Conservation (phyloP, 2,113 vertebrate species). For the Phalacrocorax brasilianus region DNA sequence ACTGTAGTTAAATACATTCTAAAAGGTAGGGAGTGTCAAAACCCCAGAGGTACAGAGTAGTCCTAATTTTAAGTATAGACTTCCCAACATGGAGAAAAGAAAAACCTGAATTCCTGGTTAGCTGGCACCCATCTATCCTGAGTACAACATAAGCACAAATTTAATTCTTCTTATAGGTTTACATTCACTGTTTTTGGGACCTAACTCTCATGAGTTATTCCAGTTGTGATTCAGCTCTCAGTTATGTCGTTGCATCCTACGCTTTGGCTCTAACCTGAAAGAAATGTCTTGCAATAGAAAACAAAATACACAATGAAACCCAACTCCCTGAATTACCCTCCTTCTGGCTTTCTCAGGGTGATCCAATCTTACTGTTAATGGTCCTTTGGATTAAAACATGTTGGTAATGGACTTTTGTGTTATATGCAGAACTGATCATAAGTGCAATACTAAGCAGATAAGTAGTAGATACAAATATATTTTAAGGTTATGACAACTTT, state of each 20-base stretch:
- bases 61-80: background rate
- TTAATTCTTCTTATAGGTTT: background rate
- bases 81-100: background rate
- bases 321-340: fast-evolving
- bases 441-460: background rate
- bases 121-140: background rate
- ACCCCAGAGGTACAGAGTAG: background rate
- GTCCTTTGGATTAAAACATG: background rate
- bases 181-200: background rate
- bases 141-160: background rate
- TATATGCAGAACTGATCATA: background rate
- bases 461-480: background rate
- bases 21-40: background rate
- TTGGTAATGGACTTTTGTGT: background rate
- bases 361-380: fast-evolving
- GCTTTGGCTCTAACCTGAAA: background rate
- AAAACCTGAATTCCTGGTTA: background rate
- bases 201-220: background rate
- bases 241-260: background rate
- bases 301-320: background rate
- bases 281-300: background rate
- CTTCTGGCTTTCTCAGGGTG: background rate
- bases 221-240: background rate
- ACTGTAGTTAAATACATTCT: background rate
- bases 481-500: background rate